A percentile compares a stretch with the other conserved stretches of the same genome.
Evolutionary conservation across 1,140 invertebrate species (phyloP).

Genomic region (Brachionus asplanchnoidis): DNA sequence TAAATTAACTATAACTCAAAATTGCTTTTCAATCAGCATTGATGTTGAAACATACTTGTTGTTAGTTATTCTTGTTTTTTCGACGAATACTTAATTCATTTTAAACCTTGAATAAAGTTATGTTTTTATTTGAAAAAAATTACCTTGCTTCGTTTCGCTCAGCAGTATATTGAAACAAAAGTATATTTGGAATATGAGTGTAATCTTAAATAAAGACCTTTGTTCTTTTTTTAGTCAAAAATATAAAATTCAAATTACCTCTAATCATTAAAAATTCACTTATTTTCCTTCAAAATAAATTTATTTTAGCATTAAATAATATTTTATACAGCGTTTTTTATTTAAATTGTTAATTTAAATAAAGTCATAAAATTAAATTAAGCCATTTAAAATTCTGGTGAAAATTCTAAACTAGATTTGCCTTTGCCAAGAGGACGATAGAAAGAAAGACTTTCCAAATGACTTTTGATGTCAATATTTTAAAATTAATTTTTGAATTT

Average conservation of each 20-base stretch:
- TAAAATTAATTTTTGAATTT: too few relatives aligned
- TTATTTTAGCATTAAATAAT: neutral
- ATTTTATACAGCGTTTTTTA: neutral
- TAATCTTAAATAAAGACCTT: neutral
- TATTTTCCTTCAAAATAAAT: constrained; percentile 29
- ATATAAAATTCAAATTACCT: constrained; percentile 6
- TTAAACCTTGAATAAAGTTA: neutral
- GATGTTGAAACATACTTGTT: neutral
- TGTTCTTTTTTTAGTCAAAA: neutral
- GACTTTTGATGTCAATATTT: too few relatives aligned
- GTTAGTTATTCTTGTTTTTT: constrained; percentile 17
- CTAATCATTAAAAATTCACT: constrained; percentile 40
- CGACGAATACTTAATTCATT: neutral
- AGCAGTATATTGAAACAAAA: constrained; percentile 38
- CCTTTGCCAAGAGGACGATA: too few relatives aligned
- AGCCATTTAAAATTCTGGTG: too few relatives aligned
- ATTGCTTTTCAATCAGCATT: neutral
- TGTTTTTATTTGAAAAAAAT: neutral
- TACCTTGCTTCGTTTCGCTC: constrained; percentile 34
- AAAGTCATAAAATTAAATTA: too few relatives aligned
- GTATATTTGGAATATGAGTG: constrained; percentile 12
- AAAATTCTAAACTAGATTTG: too few relatives aligned
- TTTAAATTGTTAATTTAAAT: neutral
- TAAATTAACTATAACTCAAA: neutral
- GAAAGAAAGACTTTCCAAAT: too few relatives aligned